Conservation (phyloP, 2,797 vertebrate genomes). For the Parotocinclus haroldoi region DNA sequence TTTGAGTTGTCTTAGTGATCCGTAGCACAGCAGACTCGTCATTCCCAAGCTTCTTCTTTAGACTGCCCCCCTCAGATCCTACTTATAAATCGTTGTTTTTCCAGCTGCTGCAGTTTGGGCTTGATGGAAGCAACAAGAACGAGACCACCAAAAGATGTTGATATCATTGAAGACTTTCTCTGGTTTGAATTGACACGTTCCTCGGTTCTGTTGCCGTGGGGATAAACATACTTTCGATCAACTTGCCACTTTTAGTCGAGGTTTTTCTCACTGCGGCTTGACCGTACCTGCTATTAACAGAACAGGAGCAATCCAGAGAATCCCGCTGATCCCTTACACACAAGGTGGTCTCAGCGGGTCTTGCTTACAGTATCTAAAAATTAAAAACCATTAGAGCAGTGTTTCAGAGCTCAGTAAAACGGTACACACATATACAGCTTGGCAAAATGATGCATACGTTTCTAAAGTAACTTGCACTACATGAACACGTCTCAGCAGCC, state of each 20-base stretch:
- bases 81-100: conserved; percentile 32
- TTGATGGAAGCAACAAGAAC: conserved; percentile 31
- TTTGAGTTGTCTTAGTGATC: conserved; percentile 6
- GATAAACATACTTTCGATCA: conserved; percentile 85
- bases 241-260: conserved; percentile 71
- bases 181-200: conserved; percentile 79
- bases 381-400: no score
- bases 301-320: conserved; percentile 58
- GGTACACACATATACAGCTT: no score
- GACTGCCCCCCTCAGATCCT: not conserved
- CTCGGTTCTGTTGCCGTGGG: conserved; percentile 75
- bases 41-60: conserved; percentile 9
- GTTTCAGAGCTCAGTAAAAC: no score
- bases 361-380: not conserved
- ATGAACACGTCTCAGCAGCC: no score
- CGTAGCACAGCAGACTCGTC: conserved; percentile 19
- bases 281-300: conserved; percentile 57
- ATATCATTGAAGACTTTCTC: conserved; percentile 78
- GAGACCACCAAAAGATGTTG: conserved; percentile 65
- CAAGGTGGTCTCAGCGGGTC: not conserved
- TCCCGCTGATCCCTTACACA: conserved; percentile 55
- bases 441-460: no score
- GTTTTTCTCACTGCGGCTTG: conserved; percentile 72
- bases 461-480: no score
- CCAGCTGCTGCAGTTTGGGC: conserved; percentile 37